phyloP scores from a whole-genome alignment of 2,888 invertebrate genomes.

The Melolontha melolontha region DNA sequence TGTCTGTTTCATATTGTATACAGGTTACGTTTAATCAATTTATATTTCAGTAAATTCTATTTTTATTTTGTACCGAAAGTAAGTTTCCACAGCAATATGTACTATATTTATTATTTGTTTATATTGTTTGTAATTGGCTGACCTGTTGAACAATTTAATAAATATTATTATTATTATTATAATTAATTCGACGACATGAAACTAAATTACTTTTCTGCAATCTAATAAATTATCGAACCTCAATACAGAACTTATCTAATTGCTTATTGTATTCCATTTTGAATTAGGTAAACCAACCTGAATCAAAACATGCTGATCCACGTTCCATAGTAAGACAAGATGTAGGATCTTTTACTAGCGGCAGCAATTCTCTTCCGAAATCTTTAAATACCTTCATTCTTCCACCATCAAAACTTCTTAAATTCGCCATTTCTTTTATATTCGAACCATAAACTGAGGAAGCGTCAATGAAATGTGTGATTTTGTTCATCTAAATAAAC shows the following conservation, averaged over 20 bases:
- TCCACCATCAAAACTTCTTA: conserved; percentile 74
- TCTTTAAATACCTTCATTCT: conserved; percentile 74
- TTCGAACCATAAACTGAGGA: conserved; percentile 82
- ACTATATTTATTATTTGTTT: no score
- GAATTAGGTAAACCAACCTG: conserved; percentile 62
- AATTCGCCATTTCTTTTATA: conserved; percentile 67
- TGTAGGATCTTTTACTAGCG: conserved; percentile 71
- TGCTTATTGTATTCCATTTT: background rate
- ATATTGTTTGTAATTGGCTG: no score
- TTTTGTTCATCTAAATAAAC: conserved; percentile 77
- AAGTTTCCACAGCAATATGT: no score
- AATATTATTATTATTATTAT: no score
- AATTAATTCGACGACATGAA: no score
- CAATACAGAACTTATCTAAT: background rate
- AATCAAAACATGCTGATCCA: conserved; percentile 76
- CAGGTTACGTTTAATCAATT: no score
- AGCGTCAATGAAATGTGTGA: conserved; percentile 79
- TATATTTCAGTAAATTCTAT: no score
- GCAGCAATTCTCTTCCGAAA: conserved; percentile 75
- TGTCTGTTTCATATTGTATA: no score
- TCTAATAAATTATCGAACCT: no score
- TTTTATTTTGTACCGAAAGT: no score
- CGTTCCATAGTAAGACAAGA: conserved; percentile 74
- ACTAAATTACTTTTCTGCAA: no score
- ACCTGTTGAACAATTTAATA: no score